Evolutionary conservation across 2,888 invertebrate species (phyloP).

Genomic region (Brenthis daphne): DNA sequence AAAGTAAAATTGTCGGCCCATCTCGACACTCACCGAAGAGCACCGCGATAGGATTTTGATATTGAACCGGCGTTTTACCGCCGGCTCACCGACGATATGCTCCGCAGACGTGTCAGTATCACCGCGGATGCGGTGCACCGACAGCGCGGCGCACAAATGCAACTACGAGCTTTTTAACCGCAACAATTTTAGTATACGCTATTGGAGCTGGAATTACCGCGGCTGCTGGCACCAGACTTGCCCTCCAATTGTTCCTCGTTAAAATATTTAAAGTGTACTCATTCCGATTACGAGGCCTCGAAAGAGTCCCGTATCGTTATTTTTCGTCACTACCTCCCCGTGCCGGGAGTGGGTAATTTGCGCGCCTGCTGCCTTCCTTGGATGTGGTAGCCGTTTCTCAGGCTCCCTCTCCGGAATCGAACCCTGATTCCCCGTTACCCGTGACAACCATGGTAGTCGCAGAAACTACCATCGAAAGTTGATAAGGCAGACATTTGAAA

Average conservation of each 20-base stretch:
- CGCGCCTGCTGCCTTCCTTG: no score
- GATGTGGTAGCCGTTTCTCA: no score
- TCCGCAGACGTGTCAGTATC: constrained; percentile 54
- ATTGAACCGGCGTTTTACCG: constrained; percentile 52
- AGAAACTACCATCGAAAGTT: constrained; percentile 85
- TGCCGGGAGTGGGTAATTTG: constrained; percentile 39
- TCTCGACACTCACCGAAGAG: constrained; percentile 52
- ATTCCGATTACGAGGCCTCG: constrained; percentile 82
- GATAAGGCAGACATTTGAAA: constrained; percentile 87
- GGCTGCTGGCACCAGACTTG: constrained; percentile 86
- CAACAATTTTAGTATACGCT: constrained; percentile 88
- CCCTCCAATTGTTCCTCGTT: constrained; percentile 85
- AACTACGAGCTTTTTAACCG: constrained; percentile 85
- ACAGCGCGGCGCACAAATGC: constrained; percentile 74
- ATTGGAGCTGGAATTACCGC: constrained; percentile 87
- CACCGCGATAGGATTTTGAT: constrained; percentile 52
- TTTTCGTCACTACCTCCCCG: constrained; percentile 84
- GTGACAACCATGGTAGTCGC: constrained; percentile 86
- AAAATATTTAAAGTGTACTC: constrained; percentile 80
- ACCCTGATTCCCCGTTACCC: constrained; percentile 64
- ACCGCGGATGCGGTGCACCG: constrained; percentile 70
- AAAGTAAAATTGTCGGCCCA: constrained; percentile 82
- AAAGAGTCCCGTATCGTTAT: constrained; percentile 84
- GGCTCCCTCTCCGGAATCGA: no score
- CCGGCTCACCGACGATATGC: constrained; percentile 55